Base-by-base conservation (phyloP, 2,797 vertebrate species). In the Amazonetta brasiliensis region DNA sequence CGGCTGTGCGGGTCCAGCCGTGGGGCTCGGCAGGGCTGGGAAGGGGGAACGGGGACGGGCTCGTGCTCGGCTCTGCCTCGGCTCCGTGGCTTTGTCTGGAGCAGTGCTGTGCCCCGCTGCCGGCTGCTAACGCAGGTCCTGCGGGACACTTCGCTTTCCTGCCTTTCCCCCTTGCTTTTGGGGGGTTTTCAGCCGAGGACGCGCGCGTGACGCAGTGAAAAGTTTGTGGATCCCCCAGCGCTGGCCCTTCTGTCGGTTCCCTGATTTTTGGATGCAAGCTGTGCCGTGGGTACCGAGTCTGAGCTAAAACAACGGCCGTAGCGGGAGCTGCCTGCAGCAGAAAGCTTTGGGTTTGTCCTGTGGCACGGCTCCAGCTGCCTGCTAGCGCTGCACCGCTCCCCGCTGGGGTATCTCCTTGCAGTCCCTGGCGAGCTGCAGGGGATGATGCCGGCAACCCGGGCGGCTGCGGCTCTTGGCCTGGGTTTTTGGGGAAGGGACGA, bases 41-140 rank as follows among this genome's bases (percentile, higher is more conserved):
- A 30, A 17, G 52, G 52, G 52, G 52, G 15, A 54, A 30, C 52
- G 16, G 16, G 52, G 52, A 30, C 28, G 28, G 8, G 35, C 33
- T 52, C 54, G 25, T 66, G 58, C 46, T 50, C 35, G 16, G 30
- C 63, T 31, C 46, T 54, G 74, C 35, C 35, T 18, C 52, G 4
- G 64, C 50, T 31, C 21, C n/a, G 3, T 37, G 67, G 11, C 87
- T 96, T 95, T 94, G 91, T 97, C 84, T 23, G 50, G 46, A 84
- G 63, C n/a, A 16, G 63, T 7, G 31, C 63, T 87, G 62, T 25
- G 9, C 60, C 56, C 56, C 28, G 64, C 39, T 22, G 35, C 11
- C 84, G 4, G 50, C 56, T 76, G 71, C 89, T 44, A 6, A 41
- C 48, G 46, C 76, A 74, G 46, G n/a, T 56, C 63, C 52, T 35